A percentile compares a stretch with the other conserved stretches of the same genome.
phyloP scores from a whole-genome alignment of 2,888 invertebrate species.

The Glyphotaelius pellucidus region DNA sequence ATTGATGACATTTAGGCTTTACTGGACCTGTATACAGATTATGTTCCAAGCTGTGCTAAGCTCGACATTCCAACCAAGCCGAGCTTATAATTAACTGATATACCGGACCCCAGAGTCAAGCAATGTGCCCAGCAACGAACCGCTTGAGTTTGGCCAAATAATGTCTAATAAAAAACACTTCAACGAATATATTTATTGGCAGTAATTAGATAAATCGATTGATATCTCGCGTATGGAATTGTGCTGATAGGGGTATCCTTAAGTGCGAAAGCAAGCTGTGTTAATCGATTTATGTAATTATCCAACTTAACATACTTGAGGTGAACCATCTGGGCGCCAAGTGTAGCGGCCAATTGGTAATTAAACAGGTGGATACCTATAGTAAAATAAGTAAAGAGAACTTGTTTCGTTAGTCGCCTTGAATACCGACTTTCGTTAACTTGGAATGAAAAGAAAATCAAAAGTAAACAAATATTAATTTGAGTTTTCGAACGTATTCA shows the following conservation, averaged over 20 bases:
- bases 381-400: neutral
- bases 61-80: no score
- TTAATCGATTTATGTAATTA: neutral
- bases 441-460: no score
- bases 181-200: neutral
- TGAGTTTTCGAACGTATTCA: neutral
- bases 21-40: no score
- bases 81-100: no score
- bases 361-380: neutral
- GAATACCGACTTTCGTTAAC: neutral
- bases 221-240: neutral
- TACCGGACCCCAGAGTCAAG: neutral
- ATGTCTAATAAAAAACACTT: neutral
- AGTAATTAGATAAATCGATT: neutral
- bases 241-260: neutral
- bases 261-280: neutral
- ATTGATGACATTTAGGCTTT: no score
- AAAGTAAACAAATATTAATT: no score
- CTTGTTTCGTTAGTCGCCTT: neutral
- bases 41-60: no score
- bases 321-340: neutral
- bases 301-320: neutral
- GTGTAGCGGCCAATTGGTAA: neutral
- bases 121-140: neutral
- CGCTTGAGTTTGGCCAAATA: neutral